These are phyloP conservation scores for Mallotus villosus DNA, from an alignment of 2,797 vertebrate species.

Conservation along the genomic window DNA sequence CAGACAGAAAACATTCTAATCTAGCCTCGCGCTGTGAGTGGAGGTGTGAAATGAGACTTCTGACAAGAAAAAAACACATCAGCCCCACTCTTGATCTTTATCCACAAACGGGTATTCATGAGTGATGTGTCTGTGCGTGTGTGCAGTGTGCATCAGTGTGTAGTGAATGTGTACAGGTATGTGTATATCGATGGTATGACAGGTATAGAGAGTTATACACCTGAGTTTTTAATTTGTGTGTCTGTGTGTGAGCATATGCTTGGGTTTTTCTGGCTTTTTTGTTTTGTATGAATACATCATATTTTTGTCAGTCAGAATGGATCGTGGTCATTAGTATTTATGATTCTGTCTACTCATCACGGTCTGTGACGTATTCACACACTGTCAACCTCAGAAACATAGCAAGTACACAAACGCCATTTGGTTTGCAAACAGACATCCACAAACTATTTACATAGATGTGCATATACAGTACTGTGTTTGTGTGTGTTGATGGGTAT, in stretches of 20 bases:
- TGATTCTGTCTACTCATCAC: conserved; percentile 51
- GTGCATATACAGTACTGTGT: conserved; percentile 14
- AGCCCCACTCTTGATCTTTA: not conserved
- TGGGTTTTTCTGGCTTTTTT: conserved; percentile 49
- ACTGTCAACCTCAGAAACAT: conserved; percentile 52
- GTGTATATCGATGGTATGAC: not conserved
- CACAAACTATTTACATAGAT: conserved; percentile 15
- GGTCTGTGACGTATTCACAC: conserved; percentile 23
- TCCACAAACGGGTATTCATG: not conserved
- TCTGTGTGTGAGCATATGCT: conserved; percentile 40
- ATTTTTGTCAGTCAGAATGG: conserved; percentile 53
- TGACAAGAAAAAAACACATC: too few relatives aligned
- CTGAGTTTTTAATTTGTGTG: not conserved
- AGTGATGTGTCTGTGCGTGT: not conserved
- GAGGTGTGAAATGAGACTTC: not conserved
- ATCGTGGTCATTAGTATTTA: conserved; percentile 62
- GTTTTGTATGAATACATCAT: conserved; percentile 39
- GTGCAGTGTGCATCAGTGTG: conserved; percentile 31
- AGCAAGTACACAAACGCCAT: conserved; percentile 50
- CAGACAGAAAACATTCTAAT: conserved; percentile 49
- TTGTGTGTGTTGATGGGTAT: not conserved
- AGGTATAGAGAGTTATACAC: conserved; percentile 1
- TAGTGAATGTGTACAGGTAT: conserved; percentile 42
- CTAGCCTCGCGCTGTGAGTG: conserved; percentile 25
- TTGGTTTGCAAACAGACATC: conserved; percentile 36